Evolutionary conservation across 64 coral and sea anemone genomes (phyloP), one percentile per base, ranked within the genome.

Genomic region (Pocillopora damicornis): DNA sequence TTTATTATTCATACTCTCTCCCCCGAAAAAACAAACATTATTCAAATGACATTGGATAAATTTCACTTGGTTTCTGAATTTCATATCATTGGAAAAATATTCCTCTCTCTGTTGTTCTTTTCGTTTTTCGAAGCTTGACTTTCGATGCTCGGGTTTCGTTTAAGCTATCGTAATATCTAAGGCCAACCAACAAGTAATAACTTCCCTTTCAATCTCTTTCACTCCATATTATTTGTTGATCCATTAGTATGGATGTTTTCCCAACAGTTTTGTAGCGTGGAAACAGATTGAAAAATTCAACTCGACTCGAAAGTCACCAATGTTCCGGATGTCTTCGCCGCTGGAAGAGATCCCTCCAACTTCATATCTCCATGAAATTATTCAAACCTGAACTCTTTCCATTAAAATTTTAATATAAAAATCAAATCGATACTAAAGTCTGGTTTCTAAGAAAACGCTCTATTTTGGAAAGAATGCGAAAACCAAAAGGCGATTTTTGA

Each of bases 1-100:
- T 92, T 87, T 73, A 92, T 92, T 87, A 92, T 92, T 92, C 90
- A 92, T 87, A 34, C 35, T 38, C 17, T n/a, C 42, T 88, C 61
- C 57, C 56, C 74, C 58, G 81, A 65, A 13, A 85, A 85, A 85
- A 63, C 65, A 71, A 85, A 85, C 64, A 85, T 51, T 85, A 85
- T 58, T 85, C 63, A 72, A 72, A 72, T 72, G 81, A 85, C 22
- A 56, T 85, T 71, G 22, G 81, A 57, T 51, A 11, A 68, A 37
- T 68, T 83, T 65, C 20, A 23, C 62, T 61, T 62, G 80, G 35
- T 35, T 63, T 83, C 11, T 25, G 13, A 58, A 85, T 42, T 42
- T 61, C 9, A 73, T 85, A 73, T 57, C 71, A 23, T 35, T 61
- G 38, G 13, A 85, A 72, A 72, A 72, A 73, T 79, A 20, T 51